Evolutionary conservation across 2,888 invertebrate genomes (phyloP), one percentile per base, ranked within the genome.

Genomic region (Diarsia rubi): DNA sequence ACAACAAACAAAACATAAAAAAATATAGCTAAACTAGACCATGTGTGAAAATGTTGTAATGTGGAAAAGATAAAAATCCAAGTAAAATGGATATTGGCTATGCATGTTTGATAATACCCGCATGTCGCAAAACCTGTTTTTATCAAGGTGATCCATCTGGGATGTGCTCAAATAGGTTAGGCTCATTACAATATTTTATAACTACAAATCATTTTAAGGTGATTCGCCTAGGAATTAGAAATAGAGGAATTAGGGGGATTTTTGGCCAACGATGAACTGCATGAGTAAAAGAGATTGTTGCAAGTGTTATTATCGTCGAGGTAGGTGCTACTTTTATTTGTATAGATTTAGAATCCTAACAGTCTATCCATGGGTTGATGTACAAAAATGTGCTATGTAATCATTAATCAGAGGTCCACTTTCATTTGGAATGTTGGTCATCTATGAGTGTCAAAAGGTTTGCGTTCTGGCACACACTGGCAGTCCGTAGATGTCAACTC

Each of bases 111-210:
- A 92, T 91, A 90, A 88, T 81, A 78, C 92, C 91, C 91, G 91
- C 90, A 91, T 92, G 88, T 89, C 86, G 88, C 81, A 85, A 87
- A 86, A 86, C 83, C 78, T 75, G 88, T 88, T 89, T 83, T 70
- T 85, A 90, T 88, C 90, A 90, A 92, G 90, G 90, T 91, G 87
- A 90, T 88, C 84, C 89, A 90, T 89, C 85, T 88, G 83, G 81
- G 88, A 89, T 89, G 82, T 84, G 80, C 78, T 87, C 73, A 83
- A 89, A 88, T 86, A 87, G 80, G 84, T 88, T 79, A 84, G 60
- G 69, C 31, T 69, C 59, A 63, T 79, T 75, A 78, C 59, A 73
- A 71, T 75, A 66, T 47, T 66, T 52, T 60, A 63, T 31, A n/a
- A 54, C 47, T n/a, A 47, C n/a, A 73, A 57, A 52, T 45, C 24